Conservation (phyloP, 2,113 vertebrate genomes). For the Pseudolaguvia tuberculata region DNA sequence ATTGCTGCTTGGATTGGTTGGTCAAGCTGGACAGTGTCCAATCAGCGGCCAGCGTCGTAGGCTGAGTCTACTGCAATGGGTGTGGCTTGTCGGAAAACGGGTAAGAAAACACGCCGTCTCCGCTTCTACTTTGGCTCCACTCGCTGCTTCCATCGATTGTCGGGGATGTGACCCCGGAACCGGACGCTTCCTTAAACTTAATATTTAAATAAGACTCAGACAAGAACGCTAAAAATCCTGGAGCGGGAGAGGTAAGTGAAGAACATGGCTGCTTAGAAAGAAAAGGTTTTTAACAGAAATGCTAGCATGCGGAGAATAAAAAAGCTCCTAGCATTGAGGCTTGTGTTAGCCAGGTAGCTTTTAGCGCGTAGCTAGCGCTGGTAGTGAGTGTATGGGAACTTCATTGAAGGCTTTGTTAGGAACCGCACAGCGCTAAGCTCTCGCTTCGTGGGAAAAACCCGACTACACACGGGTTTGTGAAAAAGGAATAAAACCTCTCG, state of each 20-base stretch:
- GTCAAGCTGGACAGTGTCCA: background rate
- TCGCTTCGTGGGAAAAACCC: background rate
- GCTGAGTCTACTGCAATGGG: conserved; percentile 14
- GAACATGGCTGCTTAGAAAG: background rate
- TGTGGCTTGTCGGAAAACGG: conserved; percentile 6
- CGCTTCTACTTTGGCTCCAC: conserved; percentile 48
- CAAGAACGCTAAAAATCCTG: conserved; percentile 69
- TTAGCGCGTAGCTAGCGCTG: conserved; percentile 30
- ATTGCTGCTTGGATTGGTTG: background rate
- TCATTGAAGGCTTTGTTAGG: conserved; percentile 77
- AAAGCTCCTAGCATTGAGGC: background rate
- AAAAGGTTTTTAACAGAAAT: background rate
- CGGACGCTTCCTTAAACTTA: conserved; percentile 71
- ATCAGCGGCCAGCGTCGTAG: background rate
- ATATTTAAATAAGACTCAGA: conserved; percentile 66
- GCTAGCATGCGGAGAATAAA: background rate
- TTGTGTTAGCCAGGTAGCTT: conserved; percentile 15
- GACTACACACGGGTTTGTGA: background rate
- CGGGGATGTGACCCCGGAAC: conserved; percentile 82
- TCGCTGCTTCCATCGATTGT: conserved; percentile 63
- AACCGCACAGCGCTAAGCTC: conserved; percentile 34
- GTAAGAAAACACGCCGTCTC: conserved; percentile 50
- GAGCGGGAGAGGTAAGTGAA: conserved; percentile 74
- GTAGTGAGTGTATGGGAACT: conserved; percentile 61
- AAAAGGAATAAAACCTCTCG: background rate